phyloP scores from a whole-genome alignment of 1,140 invertebrate species.

The Drosophila repleta region DNA sequence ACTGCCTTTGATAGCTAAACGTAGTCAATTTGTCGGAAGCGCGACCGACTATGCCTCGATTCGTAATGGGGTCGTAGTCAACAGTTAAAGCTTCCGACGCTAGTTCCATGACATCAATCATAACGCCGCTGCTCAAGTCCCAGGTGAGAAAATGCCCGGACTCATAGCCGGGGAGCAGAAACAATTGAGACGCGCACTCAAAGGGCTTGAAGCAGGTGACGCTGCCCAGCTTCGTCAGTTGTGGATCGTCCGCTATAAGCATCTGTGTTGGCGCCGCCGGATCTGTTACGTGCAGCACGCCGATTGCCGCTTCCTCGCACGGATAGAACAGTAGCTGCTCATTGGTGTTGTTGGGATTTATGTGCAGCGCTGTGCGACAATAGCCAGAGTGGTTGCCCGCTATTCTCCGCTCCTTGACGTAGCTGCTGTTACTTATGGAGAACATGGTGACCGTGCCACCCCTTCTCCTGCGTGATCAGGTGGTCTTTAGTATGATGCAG shows the following conservation, averaged over 20 bases:
- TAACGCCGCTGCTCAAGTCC: slow-evolving; percentile 87
- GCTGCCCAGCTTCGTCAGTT: slow-evolving; percentile 85
- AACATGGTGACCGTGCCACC: slow-evolving; percentile 88
- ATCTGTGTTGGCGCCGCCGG: slow-evolving; percentile 84
- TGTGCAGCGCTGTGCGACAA: slow-evolving; percentile 86
- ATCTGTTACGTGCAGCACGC: slow-evolving; percentile 86
- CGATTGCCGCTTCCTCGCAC: slow-evolving; percentile 87
- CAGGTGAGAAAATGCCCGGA: slow-evolving; percentile 88
- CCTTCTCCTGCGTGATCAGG: slow-evolving; percentile 89
- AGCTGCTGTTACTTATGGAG: slow-evolving; percentile 86
- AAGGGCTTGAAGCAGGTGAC: slow-evolving; percentile 88
- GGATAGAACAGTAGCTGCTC: slow-evolving; percentile 88
- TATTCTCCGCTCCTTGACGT: slow-evolving; percentile 85
- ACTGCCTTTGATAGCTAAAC: slow-evolving; percentile 83
- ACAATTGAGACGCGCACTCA: slow-evolving; percentile 85
- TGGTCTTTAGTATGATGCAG: slow-evolving; percentile 83
- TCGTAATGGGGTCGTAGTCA: slow-evolving; percentile 87
- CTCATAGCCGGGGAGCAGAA: slow-evolving; percentile 88
- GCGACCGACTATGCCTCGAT: slow-evolving; percentile 88
- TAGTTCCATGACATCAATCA: slow-evolving; percentile 85
- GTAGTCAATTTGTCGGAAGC: slow-evolving; percentile 78
- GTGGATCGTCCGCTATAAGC: slow-evolving; percentile 80
- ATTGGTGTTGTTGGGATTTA: slow-evolving; percentile 83
- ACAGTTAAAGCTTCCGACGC: slow-evolving; percentile 88
- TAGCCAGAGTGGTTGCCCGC: slow-evolving; percentile 87